A percentile compares a stretch with the other conserved stretches of the same genome.
Evolutionary conservation across 2,888 invertebrate genomes (phyloP).

Genomic region (Pollenia amentaria): DNA sequence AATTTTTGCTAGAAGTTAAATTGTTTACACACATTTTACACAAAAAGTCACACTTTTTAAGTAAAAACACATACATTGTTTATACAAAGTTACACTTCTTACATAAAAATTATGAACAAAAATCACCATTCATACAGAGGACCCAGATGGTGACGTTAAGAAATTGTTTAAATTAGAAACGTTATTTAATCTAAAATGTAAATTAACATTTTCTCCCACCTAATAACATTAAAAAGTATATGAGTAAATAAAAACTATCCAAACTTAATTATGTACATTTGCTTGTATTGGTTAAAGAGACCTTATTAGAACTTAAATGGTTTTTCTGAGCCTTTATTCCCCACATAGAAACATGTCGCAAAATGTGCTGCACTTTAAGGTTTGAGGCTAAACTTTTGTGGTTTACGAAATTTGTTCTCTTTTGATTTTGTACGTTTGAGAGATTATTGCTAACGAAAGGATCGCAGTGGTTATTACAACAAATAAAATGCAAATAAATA

Average conservation of each 20-base stretch:
- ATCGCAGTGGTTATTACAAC: not conserved
- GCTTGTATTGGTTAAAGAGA: slow-evolving; percentile 32
- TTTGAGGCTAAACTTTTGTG: slow-evolving; percentile 53
- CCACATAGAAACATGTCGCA: not conserved
- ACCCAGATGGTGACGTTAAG: too few species aligned
- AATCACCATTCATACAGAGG: too few species aligned
- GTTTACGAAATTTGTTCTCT: slow-evolving; percentile 47
- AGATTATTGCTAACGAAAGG: slow-evolving; percentile 62
- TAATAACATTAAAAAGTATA: slow-evolving; percentile 2
- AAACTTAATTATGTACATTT: slow-evolving; percentile 24
- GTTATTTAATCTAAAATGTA: too few species aligned
- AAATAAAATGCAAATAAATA: not conserved
- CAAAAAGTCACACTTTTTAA: too few species aligned
- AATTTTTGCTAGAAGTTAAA: too few species aligned
- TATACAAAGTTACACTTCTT: too few species aligned
- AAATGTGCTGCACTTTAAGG: not conserved
- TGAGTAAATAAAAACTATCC: not conserved
- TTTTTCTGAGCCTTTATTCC: not conserved
- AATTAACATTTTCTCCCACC: not conserved
- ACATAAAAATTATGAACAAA: too few species aligned
- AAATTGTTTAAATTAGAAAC: too few species aligned
- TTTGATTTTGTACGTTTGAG: slow-evolving; percentile 31
- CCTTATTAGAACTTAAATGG: slow-evolving; percentile 53
- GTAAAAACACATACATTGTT: too few species aligned
- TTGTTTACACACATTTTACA: too few species aligned